Evolutionary conservation across 2,113 vertebrate genomes (phyloP).

Genomic region (Ginglymostoma cirratum): DNA sequence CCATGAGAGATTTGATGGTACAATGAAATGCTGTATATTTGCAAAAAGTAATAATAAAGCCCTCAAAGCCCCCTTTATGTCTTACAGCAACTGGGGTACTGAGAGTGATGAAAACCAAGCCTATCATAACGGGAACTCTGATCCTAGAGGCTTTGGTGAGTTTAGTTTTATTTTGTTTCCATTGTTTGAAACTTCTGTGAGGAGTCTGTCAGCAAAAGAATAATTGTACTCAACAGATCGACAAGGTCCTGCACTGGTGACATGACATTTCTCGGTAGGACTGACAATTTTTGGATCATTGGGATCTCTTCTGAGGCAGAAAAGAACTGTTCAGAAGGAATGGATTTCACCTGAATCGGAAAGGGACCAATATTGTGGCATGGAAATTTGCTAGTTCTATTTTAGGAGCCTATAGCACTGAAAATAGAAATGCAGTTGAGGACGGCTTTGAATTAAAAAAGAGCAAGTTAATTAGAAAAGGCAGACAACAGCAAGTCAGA

Average conservation of each 20-base stretch:
- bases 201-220: not conserved
- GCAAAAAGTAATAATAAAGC: not conserved
- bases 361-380: no score
- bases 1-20: not conserved
- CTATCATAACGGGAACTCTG: conserved; percentile 94
- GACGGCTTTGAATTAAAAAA: no score
- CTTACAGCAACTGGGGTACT: conserved; percentile 88
- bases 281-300: no score
- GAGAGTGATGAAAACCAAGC: conserved; percentile 76
- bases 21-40: not conserved
- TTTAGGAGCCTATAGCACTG: no score
- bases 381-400: no score
- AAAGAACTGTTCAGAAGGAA: no score
- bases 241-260: not conserved
- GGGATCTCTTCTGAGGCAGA: no score
- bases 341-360: no score
- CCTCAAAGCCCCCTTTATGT: not conserved
- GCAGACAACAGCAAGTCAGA: no score
- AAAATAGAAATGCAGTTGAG: no score
- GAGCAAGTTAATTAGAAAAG: no score
- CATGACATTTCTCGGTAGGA: not conserved
- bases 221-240: not conserved
- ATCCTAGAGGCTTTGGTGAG: conserved; percentile 89
- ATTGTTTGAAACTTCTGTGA: not conserved
- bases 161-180: not conserved